These are phyloP conservation scores for Camponotus vicinus DNA, from an alignment of 1,140 invertebrate genomes.

Conservation along the genomic window DNA sequence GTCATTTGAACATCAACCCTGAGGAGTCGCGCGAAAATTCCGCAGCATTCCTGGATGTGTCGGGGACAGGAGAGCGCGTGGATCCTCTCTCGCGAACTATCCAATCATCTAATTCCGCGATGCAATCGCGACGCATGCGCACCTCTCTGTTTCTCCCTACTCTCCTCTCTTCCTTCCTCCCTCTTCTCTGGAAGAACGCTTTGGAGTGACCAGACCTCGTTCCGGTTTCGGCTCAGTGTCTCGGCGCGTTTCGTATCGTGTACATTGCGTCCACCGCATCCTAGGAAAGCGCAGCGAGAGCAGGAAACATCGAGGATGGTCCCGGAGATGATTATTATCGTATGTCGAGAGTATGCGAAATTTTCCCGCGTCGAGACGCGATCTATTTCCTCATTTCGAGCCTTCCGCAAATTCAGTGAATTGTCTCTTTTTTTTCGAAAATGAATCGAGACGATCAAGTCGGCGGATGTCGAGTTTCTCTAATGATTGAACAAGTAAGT, in stretches of 20 bases:
- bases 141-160: constrained; percentile 39
- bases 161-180: background rate
- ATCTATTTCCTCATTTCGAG: background rate
- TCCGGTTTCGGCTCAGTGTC: constrained; percentile 66
- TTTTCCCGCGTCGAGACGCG: background rate
- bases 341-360: background rate
- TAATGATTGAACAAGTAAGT: constrained; percentile 33
- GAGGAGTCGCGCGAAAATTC: constrained; percentile 7
- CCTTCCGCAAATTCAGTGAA: constrained; percentile 24
- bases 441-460: background rate
- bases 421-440: background rate
- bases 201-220: constrained; percentile 54
- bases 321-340: background rate
- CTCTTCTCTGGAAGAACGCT: constrained; percentile 30
- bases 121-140: constrained; percentile 52
- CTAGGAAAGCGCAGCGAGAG: background rate
- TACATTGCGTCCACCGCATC: background rate
- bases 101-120: constrained; percentile 54
- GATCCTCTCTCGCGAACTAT: constrained; percentile 35
- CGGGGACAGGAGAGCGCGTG: background rate
- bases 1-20: too few species aligned
- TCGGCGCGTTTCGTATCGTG: constrained; percentile 65
- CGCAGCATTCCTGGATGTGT: background rate
- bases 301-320: background rate
- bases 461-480: background rate